Base-by-base conservation (phyloP, 2,797 vertebrate species). In the Simalia tracyae region DNA sequence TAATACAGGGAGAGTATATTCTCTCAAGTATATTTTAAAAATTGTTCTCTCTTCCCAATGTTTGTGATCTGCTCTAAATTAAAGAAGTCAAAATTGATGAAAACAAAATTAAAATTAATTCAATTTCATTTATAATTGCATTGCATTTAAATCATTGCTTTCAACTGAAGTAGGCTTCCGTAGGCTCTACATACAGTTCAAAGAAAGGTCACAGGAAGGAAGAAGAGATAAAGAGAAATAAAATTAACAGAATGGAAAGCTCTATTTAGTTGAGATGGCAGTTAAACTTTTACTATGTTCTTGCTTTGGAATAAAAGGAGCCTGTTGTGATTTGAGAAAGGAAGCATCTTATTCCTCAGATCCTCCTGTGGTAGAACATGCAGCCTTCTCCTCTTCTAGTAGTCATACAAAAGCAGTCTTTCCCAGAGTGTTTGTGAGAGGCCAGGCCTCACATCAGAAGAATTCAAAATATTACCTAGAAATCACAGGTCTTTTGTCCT, bases 201-300 rank as follows among this genome's bases (percentile, higher is more conserved):
- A 46, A 81, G 72, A 81, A 46, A 46, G 72, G 72, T 81, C 72
- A 26, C 54, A 1, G 42, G 85, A 87, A 87, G 85, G 85, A 87
- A 60, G 86, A 60, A 56, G 54, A 87, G 86, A 87, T 56, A 56
- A 87, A 60, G 54, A 59, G 86, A 87, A 60, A 36, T 87, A 87
- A 56, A 59, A 61, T 72, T 92, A 76, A 63, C 76, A 81, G 76
- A 81, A 81, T 81, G 76, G 76, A 81, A 81, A 81, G 76, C 42
- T 46, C 36, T 81, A 26, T 81, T 46, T 46, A 46, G 72, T 81
- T 81, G 72, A 81, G 22, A 46, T 46, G 42, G 22, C 76, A 46
- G 76, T 81, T 81, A 81, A 81, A 81, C 36, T 81, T 81, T 81
- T 36, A 81, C 36, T 46, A 81, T 81, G 19, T 46, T 81, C 76